Base-by-base conservation (phyloP, 2,113 vertebrate species). In the Nycticryphes semicollaris region DNA sequence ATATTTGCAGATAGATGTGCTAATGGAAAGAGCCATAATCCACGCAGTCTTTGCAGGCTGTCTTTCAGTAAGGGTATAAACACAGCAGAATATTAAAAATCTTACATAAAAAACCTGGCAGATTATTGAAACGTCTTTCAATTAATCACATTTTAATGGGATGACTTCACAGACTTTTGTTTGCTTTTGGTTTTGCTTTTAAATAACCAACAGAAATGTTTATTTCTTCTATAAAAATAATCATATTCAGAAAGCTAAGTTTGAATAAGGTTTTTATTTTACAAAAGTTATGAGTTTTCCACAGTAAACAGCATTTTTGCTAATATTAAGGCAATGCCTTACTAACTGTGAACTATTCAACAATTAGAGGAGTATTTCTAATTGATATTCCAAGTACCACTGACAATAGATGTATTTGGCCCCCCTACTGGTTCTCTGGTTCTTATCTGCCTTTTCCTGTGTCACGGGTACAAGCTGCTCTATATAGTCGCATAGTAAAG, bases 231-330 rank as follows among this genome's bases (percentile, higher is more conserved):
- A 53, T 66, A 48, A 57, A 78, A 24, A 12, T 12, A 75, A 60
- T 14, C 83, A 9, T 7, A 59, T 54, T 47, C 9, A 74, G 30
- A 77, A 89, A 88, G 3, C 2, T 68, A 77, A 30, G 10, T 48
- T 84, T 53, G 31, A 76, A 37, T 33, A 76, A 66, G 16, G 12
- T 6, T 64, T 87, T 83, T 79, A 28, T 66, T 83, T 83, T 84
- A 30, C 11, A 37, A 25, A 43, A 45, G 5, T 17, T 28, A n/a
- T 0, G 1, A 8, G 6, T 20, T 72, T 68, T 35, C 23, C 31
- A 22, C 4, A 75, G 4, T 25, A 54, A 84, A 60, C 3, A 67
- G 1, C 2, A 76, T 27, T 66, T 84, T 39, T 80, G 19, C 11
- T 57, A 62, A 28, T n/a, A 57, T 33, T n/a, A 87, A 60, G 10